These are phyloP conservation scores for Orchestia grillus DNA, from an alignment of 1,140 invertebrate genomes.

Conservation along the genomic window DNA sequence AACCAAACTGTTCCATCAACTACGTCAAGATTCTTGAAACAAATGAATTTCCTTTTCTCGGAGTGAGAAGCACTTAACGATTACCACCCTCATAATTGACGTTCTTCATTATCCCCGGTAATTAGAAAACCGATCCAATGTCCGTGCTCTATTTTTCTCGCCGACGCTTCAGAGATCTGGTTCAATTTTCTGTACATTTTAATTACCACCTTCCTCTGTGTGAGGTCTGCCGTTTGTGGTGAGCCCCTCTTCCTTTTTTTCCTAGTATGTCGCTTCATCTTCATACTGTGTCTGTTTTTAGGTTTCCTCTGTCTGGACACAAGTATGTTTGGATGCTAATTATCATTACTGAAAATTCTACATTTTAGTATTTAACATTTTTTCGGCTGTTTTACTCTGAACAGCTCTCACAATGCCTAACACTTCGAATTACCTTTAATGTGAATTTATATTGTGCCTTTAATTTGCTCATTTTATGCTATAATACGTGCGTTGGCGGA, in stretches of 20 bases:
- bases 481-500: not conserved
- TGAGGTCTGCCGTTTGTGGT: not conserved
- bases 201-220: not conserved
- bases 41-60: not conserved
- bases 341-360: not conserved
- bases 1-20: not conserved
- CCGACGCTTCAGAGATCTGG: not conserved
- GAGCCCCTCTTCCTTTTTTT: not conserved
- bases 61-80: not conserved
- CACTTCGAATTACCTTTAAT: not conserved
- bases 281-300: not conserved
- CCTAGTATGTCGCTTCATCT: not conserved
- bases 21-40: not conserved
- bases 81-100: not conserved
- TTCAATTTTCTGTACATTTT: not conserved
- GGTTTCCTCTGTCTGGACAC: not conserved
- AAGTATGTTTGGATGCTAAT: not conserved
- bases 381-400: not conserved
- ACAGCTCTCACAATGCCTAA: not conserved
- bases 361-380: not conserved
- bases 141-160: conserved; percentile 3
- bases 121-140: conserved; percentile 22
- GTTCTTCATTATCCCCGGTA: conserved; percentile 17
- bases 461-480: not conserved
- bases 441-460: not conserved